Evolutionary conservation across 2,113 vertebrate species (phyloP), one percentile per base, ranked within the genome.

Genomic region (Dipodomys merriami): DNA sequence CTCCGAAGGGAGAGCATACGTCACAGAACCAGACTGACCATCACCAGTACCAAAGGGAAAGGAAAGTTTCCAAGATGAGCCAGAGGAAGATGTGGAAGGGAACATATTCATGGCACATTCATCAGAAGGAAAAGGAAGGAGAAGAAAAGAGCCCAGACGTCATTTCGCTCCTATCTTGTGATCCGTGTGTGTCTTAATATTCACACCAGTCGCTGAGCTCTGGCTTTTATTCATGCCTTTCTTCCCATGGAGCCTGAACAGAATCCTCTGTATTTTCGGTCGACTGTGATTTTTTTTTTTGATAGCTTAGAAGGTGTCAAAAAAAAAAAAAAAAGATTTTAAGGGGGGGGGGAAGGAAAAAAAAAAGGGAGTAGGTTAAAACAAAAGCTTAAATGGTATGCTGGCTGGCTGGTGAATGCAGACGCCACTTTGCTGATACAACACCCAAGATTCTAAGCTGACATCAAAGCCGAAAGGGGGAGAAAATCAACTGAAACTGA

Each of bases 401-500:
- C 91, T 93, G 97, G 96, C 97, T 95, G 57, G 93, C 92, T 86
- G 94, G 96, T 12, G 96, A 97, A 95, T 91, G 96, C 81, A 96
- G 98, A 94, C 97, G 97, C 98, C 98, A 97, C 90, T 83, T 96
- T 96, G 90, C 97, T 94, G 94, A 98, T 98, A 98, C 98, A 98
- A 98, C 97, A 95, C 98, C 97, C 90, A 97, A 98, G 97, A 97
- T 98, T 98, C 97, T 98, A 98, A 98, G 97, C 98, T 98, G 98
- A 99, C 99, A 99, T 99, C 99, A 99, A 99, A 99, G 99, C 94
- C 29, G 85, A 23, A 92, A 83, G 68, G 83, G 96, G 96, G 98
- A 98, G 98, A 97, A 97, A 97, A 98, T 98, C 98, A 98, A 98
- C 98, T 98, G 98, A 98, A 99, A 99, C 49, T 98, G 97, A 99